Base-by-base conservation (phyloP, 2,888 invertebrate genomes). In the Dynastes grantii region DNA sequence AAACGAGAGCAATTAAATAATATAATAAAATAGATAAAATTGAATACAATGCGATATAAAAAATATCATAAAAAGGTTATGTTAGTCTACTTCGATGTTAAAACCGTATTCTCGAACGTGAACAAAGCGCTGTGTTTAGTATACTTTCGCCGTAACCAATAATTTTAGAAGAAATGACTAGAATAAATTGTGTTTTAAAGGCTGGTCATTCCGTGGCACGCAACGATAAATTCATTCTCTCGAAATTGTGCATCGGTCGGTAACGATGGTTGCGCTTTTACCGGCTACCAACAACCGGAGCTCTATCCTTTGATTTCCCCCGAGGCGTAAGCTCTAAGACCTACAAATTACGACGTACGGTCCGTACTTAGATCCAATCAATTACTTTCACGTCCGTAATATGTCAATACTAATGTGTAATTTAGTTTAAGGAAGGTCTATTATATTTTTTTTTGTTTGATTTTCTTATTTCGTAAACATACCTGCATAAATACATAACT, bases 191-290 rank as follows among this genome's bases (percentile, higher is more conserved):
- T 58, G 53, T 68, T 67, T 37, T 77, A 68, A 58, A 61, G 58
- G 49, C 58, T 32, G 77, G 67, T 67, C 68, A 68, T 68, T 67
- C 32, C 68, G 53, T 37, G 53, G 58, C 78, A 78, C 78, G 78
- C 78, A 61, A 78, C 75, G 16, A 78, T 78, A 78, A 78, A 78
- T 78, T 76, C 67, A 78, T 70, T 76, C 78, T 68, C 78, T 68
- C 76, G 76, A 78, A 78, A 78, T 78, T 78, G 78, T 78, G 61
- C 65, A 77, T 63, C 76, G 68, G 68, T 78, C 78, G 70, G 76
- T 81, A 81, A 81, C 80, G 80, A 79, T 77, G 79, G 79, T 80
- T 80, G 81, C 80, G 80, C 81, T 80, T 80, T 81, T 81, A 55
- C 78, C 79, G 51, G 78, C 75, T 78, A 78, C 78, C 76, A 71